Percentiles rank a stretch among this genome's conserved stretches.
These are phyloP conservation scores for Lacerta bilineata DNA, from an alignment of 2,797 vertebrate species.

Conservation along the genomic window DNA sequence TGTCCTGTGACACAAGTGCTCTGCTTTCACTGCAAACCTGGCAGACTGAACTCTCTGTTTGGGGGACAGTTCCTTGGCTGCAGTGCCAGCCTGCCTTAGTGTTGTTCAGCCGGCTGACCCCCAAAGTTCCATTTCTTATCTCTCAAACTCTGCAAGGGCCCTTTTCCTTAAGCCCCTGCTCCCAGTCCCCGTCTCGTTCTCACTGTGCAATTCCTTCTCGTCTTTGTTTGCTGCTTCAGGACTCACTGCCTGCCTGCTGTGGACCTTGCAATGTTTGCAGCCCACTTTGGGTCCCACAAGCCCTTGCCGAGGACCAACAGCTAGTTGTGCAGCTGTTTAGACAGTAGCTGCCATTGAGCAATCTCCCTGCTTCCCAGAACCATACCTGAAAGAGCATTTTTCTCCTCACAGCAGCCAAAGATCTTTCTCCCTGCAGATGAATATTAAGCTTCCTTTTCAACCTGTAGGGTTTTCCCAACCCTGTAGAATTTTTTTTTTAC, in stretches of 20 bases:
- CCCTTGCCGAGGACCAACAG: neutral
- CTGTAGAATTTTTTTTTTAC: neutral
- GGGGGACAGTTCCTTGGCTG: neutral
- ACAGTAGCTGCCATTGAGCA: neutral
- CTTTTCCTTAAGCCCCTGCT: neutral
- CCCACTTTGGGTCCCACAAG: neutral
- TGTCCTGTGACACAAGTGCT: neutral
- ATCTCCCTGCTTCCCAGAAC: neutral
- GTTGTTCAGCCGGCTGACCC: neutral
- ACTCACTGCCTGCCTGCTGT: neutral
- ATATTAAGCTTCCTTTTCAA: neutral
- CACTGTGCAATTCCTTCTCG: neutral
- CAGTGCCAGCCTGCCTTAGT: neutral
- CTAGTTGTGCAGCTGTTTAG: neutral
- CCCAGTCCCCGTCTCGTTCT: no score
- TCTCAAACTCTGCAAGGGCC: neutral
- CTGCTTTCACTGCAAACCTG: neutral
- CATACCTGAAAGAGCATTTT: neutral
- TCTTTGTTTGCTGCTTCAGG: neutral
- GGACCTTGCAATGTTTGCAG: neutral
- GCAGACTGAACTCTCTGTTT: neutral
- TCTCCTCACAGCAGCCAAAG: neutral
- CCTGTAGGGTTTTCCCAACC: neutral
- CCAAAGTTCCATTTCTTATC: neutral
- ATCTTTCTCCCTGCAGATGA: neutral